phyloP scores from a whole-genome alignment of 2,888 invertebrate genomes.

The Epiblema foenella region DNA sequence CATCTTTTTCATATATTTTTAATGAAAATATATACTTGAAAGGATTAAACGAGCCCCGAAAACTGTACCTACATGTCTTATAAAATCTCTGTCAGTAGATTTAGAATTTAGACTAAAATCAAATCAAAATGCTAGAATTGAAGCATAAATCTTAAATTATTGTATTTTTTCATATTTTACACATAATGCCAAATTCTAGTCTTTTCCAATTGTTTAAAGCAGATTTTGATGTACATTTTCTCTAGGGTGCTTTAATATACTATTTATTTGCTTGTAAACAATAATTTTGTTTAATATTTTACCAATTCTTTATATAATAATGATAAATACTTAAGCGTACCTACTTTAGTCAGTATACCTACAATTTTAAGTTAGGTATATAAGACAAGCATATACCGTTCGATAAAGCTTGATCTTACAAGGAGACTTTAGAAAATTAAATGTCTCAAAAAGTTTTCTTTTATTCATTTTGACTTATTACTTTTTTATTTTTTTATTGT shows the following conservation, averaged over 20 bases:
- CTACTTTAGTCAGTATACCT: conserved; percentile 24
- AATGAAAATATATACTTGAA: neutral
- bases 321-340: neutral
- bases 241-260: neutral
- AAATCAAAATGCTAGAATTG: conserved; percentile 1
- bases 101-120: neutral
- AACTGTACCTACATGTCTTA: neutral
- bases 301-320: neutral
- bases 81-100: neutral
- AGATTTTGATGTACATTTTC: neutral
- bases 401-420: neutral
- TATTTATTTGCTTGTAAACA: neutral
- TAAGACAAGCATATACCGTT: neutral
- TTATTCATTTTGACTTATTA: neutral
- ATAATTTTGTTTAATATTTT: neutral
- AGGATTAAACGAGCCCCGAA: neutral
- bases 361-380: conserved; percentile 20
- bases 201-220: neutral
- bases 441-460: neutral
- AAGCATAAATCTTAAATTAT: neutral
- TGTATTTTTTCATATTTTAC: neutral
- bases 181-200: neutral
- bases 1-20: neutral
- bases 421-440: neutral
- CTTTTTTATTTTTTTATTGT: neutral